Evolutionary conservation across 2,888 invertebrate genomes (phyloP).

Genomic region (Epirrhoe alternata): DNA sequence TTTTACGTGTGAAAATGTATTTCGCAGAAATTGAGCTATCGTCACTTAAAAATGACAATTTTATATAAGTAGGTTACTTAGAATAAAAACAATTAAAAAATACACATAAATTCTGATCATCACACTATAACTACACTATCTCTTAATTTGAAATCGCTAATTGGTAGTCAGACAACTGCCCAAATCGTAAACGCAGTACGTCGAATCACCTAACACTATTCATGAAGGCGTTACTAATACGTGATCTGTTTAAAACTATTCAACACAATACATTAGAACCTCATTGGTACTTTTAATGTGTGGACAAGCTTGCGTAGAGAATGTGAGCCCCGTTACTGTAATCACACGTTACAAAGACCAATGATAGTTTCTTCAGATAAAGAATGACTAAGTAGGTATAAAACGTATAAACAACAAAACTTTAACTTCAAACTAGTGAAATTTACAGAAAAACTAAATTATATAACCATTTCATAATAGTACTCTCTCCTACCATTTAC

Average conservation of each 20-base stretch:
- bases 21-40: too few relatives aligned
- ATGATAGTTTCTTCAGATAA: neutral
- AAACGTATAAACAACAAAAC: too few relatives aligned
- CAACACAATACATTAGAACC: slow-evolving; percentile 12
- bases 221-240: slow-evolving; percentile 27
- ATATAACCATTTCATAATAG: neutral
- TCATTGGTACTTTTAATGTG: slow-evolving; percentile 12
- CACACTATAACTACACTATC: neutral
- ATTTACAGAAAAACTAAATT: too few relatives aligned
- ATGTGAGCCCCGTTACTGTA: slow-evolving; percentile 6
- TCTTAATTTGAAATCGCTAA: slow-evolving; percentile 1
- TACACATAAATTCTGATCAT: neutral
- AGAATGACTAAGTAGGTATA: neutral
- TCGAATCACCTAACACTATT: slow-evolving; percentile 30
- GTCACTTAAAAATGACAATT: too few relatives aligned
- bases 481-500: neutral
- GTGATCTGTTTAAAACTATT: slow-evolving; percentile 31
- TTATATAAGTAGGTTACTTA: too few relatives aligned
- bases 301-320: slow-evolving; percentile 4
- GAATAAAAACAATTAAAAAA: too few relatives aligned
- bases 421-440: too few relatives aligned
- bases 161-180: slow-evolving; percentile 31
- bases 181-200: slow-evolving; percentile 30
- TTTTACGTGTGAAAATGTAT: too few relatives aligned
- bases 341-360: neutral